Evolutionary conservation across 2,888 invertebrate genomes (phyloP), one percentile per base, ranked within the genome.

Genomic region (Drosophila koepferae): DNA sequence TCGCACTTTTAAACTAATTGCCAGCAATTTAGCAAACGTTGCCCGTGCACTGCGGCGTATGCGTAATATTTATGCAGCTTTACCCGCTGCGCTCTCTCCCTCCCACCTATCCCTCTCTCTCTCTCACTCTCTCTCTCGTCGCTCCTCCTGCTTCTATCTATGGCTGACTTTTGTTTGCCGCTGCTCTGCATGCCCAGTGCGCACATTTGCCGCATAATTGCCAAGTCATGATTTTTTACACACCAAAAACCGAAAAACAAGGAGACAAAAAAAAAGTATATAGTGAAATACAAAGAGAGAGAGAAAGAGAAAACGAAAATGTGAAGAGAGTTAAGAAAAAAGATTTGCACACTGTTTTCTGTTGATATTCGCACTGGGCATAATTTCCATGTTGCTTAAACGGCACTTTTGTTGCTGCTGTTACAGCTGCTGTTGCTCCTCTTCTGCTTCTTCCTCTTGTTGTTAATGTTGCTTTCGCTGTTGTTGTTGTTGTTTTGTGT

Each of bases 301-400:
- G 55, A 43, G 59, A 67, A 55, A 46, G 54, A 28, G 60, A 43
- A 56, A 14, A 28, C 46, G 43, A 70, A 10, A 49, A 10, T 48
- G 49, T 10, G n/a, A 0, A 14, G 51, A 51, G 36, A 14, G 20
- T 14, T 76, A n/a, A 14, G 53, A 69, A 63, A 77, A 56, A 58
- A 60, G 60, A 60, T 60, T 60, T 60, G 46, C 66, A 60, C 54
- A 62, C 43, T 49, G 65, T 61, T 84, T 82, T 65, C 81, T 70
- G 88, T 65, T 90, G 90, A 86, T 86, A 86, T 86, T 86, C 86
- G 90, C 86, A 86, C 82, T 86, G 86, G 90, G 86, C 87, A 86
- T 89, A 89, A 86, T 86, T 90, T 90, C 62, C 90, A 89, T 82
- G 89, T 85, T 85, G 89, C 90, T 85, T 89, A 82, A 85, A 77